Base-by-base conservation (phyloP, 2,888 invertebrate genomes). In the Zootermopsis nevadensis region DNA sequence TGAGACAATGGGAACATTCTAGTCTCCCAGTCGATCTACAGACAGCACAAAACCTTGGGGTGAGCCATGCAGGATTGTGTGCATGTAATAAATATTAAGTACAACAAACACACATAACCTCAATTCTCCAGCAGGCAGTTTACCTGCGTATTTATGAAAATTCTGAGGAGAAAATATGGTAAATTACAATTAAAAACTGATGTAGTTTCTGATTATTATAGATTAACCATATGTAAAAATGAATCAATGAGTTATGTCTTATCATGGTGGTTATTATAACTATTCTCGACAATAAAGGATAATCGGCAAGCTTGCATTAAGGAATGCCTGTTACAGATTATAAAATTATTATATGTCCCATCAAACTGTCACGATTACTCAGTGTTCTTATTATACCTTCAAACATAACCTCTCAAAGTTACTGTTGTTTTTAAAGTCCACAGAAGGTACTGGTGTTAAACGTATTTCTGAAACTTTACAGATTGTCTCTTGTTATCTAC, bases 61-160 rank as follows among this genome's bases (percentile, higher is more conserved):
- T 33, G n/a, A 33, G 24, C 38, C 74, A 74, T 74, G 74, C 74
- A 74, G 38, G 38, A 38, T 33, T 74, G 35, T 42, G 66, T 80
- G 35, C 35, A 60, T 66, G 66, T 80, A 80, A 60, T 80, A 80
- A 80, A 80, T 80, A 80, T 66, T 80, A 80, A 80, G 80, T 80
- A 80, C 80, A 74, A 38, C 33, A 80, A 80, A 67, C 80, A 80
- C 80, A 60, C 67, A 42, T 74, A 80, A 80, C 80, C 66, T 80
- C 66, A 60, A 66, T 38, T 80, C 27, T 80, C 66, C 67, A 38
- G 31, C 27, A 80, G 80, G n/a, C 33, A 48, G 38, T 30, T 12
- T 60, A 60, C n/a, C 60, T 80, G 60, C 30, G 24, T 24, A 24
- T 77, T 77, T 80, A 38, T 38, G 67, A 33, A 66, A 80, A 55